phyloP scores from a whole-genome alignment of 2,113 vertebrate species.

The Notarius quadriscutis region DNA sequence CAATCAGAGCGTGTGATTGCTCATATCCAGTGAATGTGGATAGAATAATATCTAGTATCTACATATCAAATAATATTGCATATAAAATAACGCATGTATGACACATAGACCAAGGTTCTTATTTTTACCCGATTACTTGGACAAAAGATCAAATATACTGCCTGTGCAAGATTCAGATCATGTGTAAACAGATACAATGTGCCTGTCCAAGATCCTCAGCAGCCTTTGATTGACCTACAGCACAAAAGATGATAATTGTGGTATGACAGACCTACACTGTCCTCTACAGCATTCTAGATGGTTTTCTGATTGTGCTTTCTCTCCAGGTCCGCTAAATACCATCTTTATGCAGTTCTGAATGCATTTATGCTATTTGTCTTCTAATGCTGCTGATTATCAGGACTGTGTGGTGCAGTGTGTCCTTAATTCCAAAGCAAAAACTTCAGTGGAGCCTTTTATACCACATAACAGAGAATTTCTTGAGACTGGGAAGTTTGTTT shows the following conservation, averaged over 20 bases:
- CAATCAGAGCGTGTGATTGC: too few species aligned
- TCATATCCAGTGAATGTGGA: too few species aligned
- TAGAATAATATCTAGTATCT: not conserved
- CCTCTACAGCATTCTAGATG: not conserved
- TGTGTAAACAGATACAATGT: not conserved
- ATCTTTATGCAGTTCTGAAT: not conserved
- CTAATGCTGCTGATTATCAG: slow-evolving; percentile 26
- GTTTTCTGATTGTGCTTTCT: not conserved
- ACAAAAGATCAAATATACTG: not conserved
- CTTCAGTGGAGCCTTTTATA: slow-evolving; percentile 5
- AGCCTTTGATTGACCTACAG: not conserved
- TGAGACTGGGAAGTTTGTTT: slow-evolving; percentile 30
- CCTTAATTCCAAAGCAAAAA: not conserved
- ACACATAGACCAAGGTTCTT: not conserved
- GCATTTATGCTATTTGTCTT: not conserved
- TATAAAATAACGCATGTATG: not conserved
- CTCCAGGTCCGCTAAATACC: not conserved
- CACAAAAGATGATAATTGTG: not conserved
- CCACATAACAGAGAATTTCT: slow-evolving; percentile 23
- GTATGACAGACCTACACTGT: slow-evolving; percentile 13
- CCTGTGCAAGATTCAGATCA: not conserved
- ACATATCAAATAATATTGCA: not conserved
- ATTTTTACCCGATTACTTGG: not conserved
- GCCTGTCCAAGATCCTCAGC: not conserved
- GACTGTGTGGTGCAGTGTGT: not conserved